A percentile compares a stretch with the other conserved stretches of the same genome.
These are phyloP conservation scores for Chorisops tibialis DNA, from an alignment of 2,888 invertebrate genomes.

Conservation along the genomic window DNA sequence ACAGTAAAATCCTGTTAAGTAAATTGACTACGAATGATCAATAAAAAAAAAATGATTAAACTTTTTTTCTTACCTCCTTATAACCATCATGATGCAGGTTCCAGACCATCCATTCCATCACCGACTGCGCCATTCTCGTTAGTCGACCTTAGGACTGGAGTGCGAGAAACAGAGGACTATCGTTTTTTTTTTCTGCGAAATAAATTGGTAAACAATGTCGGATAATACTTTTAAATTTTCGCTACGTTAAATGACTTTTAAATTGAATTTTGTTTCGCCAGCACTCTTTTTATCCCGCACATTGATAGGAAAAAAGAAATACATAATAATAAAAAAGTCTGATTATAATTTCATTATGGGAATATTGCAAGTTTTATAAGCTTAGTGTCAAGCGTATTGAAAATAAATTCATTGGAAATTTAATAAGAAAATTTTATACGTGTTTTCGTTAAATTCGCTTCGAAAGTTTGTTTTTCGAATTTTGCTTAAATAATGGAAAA, in stretches of 20 bases:
- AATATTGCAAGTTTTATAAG: slow-evolving; percentile 17
- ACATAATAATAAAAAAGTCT: slow-evolving; percentile 12
- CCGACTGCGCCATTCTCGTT: no score
- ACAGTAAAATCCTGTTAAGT: no score
- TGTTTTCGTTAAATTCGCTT: no score
- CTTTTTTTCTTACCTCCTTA: no score
- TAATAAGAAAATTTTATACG: not conserved
- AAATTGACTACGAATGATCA: no score
- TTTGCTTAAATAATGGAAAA: no score
- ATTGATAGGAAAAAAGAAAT: slow-evolving; percentile 2
- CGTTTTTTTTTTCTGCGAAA: slow-evolving; percentile 1
- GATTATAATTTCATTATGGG: slow-evolving; percentile 22
- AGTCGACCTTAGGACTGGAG: no score
- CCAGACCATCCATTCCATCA: no score
- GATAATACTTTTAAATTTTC: slow-evolving; percentile 39
- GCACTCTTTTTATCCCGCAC: slow-evolving; percentile 5
- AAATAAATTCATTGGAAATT: slow-evolving; percentile 1
- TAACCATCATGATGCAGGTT: no score
- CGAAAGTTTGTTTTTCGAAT: no score
- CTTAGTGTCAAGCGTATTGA: slow-evolving; percentile 10
- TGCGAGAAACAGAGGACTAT: no score
- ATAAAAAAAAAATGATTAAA: no score
- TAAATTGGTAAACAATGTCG: slow-evolving; percentile 40
- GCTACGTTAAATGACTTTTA: slow-evolving; percentile 40
- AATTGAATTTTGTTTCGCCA: slow-evolving; percentile 37